Conservation (phyloP, 1,140 invertebrate species). For the Rhynchophorus ferrugineus region DNA sequence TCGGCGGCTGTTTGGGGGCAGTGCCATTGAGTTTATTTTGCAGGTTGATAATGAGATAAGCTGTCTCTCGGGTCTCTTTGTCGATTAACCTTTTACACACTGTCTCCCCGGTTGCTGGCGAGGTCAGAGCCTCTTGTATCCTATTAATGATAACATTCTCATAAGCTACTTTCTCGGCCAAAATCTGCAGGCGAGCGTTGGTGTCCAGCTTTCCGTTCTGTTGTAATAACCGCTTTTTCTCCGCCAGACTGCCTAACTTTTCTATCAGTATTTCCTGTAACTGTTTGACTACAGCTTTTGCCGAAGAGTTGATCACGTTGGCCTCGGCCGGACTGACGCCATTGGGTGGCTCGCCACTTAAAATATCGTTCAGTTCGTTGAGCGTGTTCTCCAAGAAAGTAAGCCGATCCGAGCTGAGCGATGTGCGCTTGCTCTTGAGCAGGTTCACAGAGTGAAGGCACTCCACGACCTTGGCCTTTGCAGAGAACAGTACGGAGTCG, state of each 20-base stretch:
- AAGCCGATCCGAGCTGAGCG: conserved; percentile 35
- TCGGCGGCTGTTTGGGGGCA: conserved; percentile 42
- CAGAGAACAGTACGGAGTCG: conserved; percentile 22
- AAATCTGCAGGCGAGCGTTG: conserved; percentile 55
- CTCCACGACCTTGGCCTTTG: conserved; percentile 35
- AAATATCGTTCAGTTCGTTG: conserved; percentile 48
- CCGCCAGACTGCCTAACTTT: conserved; percentile 58
- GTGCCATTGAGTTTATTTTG: conserved; percentile 56
- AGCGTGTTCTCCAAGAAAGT: conserved; percentile 52
- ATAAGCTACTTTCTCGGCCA: conserved; percentile 69
- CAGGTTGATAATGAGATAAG: conserved; percentile 61
- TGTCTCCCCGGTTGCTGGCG: conserved; percentile 45
- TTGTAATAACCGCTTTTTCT: conserved; percentile 51
- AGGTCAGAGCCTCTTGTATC: conserved; percentile 37
- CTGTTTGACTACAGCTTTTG: conserved; percentile 54
- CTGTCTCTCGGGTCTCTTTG: conserved; percentile 62
- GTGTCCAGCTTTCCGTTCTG: conserved; percentile 56
- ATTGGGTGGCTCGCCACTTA: conserved; percentile 43
- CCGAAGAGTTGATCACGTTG: conserved; percentile 48
- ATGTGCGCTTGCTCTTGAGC: conserved; percentile 25
- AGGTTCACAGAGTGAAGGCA: conserved; percentile 29
- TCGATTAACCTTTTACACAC: conserved; percentile 49
- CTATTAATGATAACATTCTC: conserved; percentile 58
- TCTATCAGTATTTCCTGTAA: conserved; percentile 55
- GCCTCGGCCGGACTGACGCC: conserved; percentile 41